phyloP scores from a whole-genome alignment of 2,888 invertebrate species.

The Sinodicranocentrus sp. region DNA sequence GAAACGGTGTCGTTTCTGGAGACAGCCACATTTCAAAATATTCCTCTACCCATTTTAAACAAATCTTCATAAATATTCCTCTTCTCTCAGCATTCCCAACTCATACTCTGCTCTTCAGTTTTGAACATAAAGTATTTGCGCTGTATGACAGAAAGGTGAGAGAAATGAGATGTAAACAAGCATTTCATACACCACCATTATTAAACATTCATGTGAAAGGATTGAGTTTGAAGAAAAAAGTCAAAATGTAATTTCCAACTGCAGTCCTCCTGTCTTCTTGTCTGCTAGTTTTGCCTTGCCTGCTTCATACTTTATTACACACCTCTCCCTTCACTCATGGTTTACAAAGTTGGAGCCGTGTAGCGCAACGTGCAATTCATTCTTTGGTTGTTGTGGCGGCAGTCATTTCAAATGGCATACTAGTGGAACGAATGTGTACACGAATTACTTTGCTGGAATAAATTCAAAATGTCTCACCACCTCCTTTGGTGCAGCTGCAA shows the following conservation, averaged over 20 bases:
- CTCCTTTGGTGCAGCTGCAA: neutral
- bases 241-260: constrained; percentile 13
- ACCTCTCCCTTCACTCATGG: constrained; percentile 35
- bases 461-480: neutral
- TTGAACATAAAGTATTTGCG: too few relatives aligned
- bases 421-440: too few relatives aligned
- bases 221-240: neutral
- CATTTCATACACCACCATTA: constrained; percentile 4
- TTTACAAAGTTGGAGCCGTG: neutral
- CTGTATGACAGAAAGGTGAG: constrained; percentile 28
- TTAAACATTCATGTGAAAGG: constrained; percentile 11
- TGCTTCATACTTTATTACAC: constrained; percentile 40
- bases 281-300: neutral
- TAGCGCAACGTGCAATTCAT: neutral
- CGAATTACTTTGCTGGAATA: too few relatives aligned
- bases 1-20: too few relatives aligned
- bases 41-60: too few relatives aligned
- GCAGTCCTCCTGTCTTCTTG: constrained; percentile 16
- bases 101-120: too few relatives aligned
- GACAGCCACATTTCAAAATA: constrained; percentile 37
- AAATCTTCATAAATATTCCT: too few relatives aligned
- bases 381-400: constrained; percentile 9
- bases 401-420: constrained; percentile 34
- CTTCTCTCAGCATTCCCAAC: too few relatives aligned
- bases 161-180: constrained; percentile 1